Evolutionary conservation across 1,140 invertebrate species (phyloP).

Genomic region (Panagrolaimus sp.): DNA sequence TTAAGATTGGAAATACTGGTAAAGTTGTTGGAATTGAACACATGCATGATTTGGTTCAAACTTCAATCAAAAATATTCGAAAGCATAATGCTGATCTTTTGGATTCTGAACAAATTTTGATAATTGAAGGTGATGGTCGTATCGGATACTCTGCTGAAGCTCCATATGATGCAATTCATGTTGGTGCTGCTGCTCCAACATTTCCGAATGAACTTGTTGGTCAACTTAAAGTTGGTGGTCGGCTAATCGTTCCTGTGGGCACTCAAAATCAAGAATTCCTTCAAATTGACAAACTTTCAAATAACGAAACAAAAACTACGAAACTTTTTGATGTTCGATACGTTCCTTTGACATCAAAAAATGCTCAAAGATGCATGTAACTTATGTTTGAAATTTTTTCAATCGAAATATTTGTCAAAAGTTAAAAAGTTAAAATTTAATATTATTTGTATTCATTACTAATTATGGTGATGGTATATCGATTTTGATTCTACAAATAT

Average conservation of each 20-base stretch:
- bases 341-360: constrained; percentile 86
- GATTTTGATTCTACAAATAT: too few relatives aligned
- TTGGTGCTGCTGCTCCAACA: constrained; percentile 78
- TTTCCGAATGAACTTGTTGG: constrained; percentile 70
- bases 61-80: constrained; percentile 73
- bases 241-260: constrained; percentile 79
- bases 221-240: constrained; percentile 75
- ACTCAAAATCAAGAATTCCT: constrained; percentile 75
- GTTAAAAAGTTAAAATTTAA: too few relatives aligned
- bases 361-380: constrained; percentile 64
- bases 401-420: too few relatives aligned
- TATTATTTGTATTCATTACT: too few relatives aligned
- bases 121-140: constrained; percentile 75
- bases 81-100: constrained; percentile 71
- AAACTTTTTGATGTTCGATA: constrained; percentile 90
- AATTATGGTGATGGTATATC: too few relatives aligned
- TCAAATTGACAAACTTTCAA: constrained; percentile 77
- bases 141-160: constrained; percentile 69
- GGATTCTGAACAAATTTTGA: constrained; percentile 66
- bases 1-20: constrained; percentile 69
- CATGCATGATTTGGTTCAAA: constrained; percentile 75
- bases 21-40: constrained; percentile 83
- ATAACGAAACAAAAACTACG: constrained; percentile 74
- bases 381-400: too few relatives aligned
- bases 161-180: constrained; percentile 86